Evolutionary conservation across 2,113 vertebrate species (phyloP).

Genomic region (Hystrix brachyura): DNA sequence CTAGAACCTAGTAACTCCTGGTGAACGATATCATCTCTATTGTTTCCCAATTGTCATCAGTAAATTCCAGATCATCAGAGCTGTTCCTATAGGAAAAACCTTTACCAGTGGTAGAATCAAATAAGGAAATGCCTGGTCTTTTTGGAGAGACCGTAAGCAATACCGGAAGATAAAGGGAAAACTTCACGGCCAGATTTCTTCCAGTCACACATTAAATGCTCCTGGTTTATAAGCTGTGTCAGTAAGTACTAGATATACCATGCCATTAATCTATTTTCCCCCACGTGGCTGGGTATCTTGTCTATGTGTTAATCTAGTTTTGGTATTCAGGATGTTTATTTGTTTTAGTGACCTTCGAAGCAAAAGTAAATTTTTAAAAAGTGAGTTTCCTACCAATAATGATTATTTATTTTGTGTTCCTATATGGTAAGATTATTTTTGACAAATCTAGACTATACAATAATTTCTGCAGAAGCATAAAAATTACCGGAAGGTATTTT

Average conservation of each 20-base stretch:
- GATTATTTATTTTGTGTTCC: background rate
- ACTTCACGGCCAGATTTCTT: background rate
- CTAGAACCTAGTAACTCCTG: background rate
- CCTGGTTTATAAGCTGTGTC: background rate
- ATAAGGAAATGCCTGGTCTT: background rate
- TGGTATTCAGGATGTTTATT: background rate
- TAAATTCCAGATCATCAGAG: background rate
- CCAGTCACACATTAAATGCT: background rate
- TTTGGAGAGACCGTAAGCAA: background rate
- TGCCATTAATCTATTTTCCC: background rate
- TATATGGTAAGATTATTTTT: background rate
- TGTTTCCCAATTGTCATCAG: background rate
- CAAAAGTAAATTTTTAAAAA: constrained; percentile 51
- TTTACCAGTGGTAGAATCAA: background rate
- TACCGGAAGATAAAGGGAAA: background rate
- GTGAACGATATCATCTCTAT: background rate
- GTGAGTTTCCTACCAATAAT: background rate
- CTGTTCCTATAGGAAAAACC: background rate
- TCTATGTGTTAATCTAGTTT: background rate
- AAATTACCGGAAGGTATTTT: constrained; percentile 13
- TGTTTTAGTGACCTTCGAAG: constrained; percentile 54
- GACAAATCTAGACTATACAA: background rate
- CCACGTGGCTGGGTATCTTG: background rate
- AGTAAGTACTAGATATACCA: background rate
- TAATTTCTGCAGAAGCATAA: background rate